Percentiles rank a stretch among this genome's conserved stretches.
Conservation (phyloP, 2,888 invertebrate genomes). For the Steinernema hermaphroditum region DNA sequence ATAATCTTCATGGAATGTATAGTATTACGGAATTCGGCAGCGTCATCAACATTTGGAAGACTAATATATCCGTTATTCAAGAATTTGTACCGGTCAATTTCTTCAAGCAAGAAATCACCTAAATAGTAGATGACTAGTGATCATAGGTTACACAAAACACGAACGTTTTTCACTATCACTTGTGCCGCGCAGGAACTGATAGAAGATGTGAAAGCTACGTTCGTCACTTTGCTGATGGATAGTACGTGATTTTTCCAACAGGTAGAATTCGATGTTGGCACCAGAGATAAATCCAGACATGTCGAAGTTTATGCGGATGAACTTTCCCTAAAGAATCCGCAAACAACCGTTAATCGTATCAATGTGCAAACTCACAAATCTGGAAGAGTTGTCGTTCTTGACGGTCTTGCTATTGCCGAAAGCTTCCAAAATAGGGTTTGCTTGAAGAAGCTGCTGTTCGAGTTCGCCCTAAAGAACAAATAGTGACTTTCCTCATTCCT, state of each 20-base stretch:
- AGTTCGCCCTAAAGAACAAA: constrained; percentile 89
- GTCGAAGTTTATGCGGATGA: constrained; percentile 99
- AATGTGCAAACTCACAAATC: constrained; percentile 84
- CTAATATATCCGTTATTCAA: constrained; percentile 83
- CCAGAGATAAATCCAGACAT: constrained; percentile 98
- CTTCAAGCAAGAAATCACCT: constrained; percentile 85
- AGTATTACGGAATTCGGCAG: constrained; percentile 87
- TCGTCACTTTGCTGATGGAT: constrained; percentile 97
- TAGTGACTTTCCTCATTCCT: no score
- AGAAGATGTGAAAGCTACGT: constrained; percentile 98
- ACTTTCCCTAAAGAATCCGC: constrained; percentile 78
- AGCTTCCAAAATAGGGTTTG: constrained; percentile 98
- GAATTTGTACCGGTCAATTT: constrained; percentile 85
- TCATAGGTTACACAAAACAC: background rate
- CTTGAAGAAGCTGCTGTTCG: constrained; percentile 96
- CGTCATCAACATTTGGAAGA: constrained; percentile 89
- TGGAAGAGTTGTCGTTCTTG: constrained; percentile 99
- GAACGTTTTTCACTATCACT: constrained; percentile 75
- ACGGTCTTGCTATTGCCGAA: constrained; percentile 99
- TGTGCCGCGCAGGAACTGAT: constrained; percentile 90
- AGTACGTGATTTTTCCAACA: constrained; percentile 96
- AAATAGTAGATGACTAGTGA: constrained; percentile 31
- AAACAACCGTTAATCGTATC: background rate
- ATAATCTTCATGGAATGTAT: constrained; percentile 98
- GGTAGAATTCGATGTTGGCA: constrained; percentile 98